A percentile compares a stretch with the other conserved stretches of the same genome.
These are phyloP conservation scores for Drosophila robusta DNA, from an alignment of 2,888 invertebrate genomes.

Conservation along the genomic window DNA sequence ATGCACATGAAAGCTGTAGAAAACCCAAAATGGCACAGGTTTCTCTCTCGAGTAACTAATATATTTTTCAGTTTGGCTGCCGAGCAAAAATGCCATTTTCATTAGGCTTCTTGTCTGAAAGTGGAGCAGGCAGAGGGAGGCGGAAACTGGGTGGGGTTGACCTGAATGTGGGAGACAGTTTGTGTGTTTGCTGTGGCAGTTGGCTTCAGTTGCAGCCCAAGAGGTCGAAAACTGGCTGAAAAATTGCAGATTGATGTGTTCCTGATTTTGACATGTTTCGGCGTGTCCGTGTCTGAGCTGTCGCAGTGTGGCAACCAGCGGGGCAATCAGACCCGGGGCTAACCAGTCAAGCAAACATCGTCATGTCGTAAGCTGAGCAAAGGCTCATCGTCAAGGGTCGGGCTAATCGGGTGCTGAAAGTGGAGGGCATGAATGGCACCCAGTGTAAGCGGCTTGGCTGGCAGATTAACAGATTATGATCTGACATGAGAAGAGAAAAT, in stretches of 20 bases:
- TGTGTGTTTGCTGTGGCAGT: constrained; percentile 15
- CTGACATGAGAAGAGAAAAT: constrained; percentile 63
- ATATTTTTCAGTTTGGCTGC: constrained; percentile 1
- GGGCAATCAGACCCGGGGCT: constrained; percentile 30
- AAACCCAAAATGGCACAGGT: background rate
- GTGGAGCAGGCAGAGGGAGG: background rate
- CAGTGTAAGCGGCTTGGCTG: constrained; percentile 53
- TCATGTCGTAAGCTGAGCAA: constrained; percentile 30
- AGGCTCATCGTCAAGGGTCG: constrained; percentile 25
- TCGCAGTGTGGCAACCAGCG: constrained; percentile 1
- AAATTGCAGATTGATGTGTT: constrained; percentile 52
- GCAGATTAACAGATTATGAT: constrained; percentile 80
- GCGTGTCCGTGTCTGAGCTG: constrained; percentile 8
- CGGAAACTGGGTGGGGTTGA: background rate
- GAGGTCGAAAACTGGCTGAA: constrained; percentile 19
- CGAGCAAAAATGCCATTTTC: constrained; percentile 64
- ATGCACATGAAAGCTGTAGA: background rate
- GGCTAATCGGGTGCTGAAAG: constrained; percentile 35
- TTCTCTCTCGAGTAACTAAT: background rate
- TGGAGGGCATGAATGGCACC: constrained; percentile 12
- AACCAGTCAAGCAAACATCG: constrained; percentile 30
- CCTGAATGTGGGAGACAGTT: constrained; percentile 6
- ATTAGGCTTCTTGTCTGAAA: constrained; percentile 47
- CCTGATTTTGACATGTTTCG: constrained; percentile 37
- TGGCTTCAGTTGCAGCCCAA: constrained; percentile 24